phyloP scores from a whole-genome alignment of 2,888 invertebrate species.

The Campoplex capitator region DNA sequence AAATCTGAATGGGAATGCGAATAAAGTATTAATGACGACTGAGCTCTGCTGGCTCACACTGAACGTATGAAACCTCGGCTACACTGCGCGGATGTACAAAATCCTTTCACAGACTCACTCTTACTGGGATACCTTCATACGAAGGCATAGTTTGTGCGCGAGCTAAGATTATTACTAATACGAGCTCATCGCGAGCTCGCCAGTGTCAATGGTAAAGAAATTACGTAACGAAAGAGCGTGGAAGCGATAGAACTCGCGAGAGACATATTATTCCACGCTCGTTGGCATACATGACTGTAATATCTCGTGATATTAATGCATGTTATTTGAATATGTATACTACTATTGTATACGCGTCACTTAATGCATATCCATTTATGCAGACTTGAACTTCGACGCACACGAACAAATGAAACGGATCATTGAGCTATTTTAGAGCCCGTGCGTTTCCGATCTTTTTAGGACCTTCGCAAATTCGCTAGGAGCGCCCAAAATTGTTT shows the following conservation, averaged over 20 bases:
- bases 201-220: constrained; percentile 56
- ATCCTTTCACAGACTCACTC: constrained; percentile 10
- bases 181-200: constrained; percentile 33
- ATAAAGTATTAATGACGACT: constrained; percentile 32
- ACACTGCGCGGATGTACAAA: constrained; percentile 13
- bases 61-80: constrained; percentile 1
- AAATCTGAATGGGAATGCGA: constrained; percentile 31
- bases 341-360: neutral
- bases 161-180: constrained; percentile 31
- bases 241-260: constrained; percentile 70
- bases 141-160: constrained; percentile 6
- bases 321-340: constrained; percentile 50
- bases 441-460: constrained; percentile 36
- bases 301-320: constrained; percentile 19
- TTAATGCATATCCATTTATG: constrained; percentile 34
- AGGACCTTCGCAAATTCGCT: neutral
- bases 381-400: constrained; percentile 43
- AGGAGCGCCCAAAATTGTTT: constrained; percentile 65
- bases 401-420: constrained; percentile 73
- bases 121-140: neutral
- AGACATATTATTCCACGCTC: constrained; percentile 17
- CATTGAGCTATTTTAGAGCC: constrained; percentile 70
- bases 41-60: neutral
- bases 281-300: neutral
- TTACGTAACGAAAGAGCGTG: constrained; percentile 72